These are phyloP conservation scores for Mesembrinibis cayennensis DNA, from an alignment of 2,113 vertebrate genomes.

Conservation along the genomic window DNA sequence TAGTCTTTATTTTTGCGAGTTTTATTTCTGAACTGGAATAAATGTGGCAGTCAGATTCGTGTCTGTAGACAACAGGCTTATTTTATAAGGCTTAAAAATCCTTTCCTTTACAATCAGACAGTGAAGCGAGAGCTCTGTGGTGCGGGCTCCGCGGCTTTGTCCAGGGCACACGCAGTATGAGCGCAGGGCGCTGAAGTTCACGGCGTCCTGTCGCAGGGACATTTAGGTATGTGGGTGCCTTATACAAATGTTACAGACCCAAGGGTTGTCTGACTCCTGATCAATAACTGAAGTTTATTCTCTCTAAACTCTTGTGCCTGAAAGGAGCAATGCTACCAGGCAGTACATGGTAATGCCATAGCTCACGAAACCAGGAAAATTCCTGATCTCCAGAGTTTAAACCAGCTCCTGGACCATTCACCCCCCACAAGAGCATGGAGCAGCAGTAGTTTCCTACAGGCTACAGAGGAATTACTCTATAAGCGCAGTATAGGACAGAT, in stretches of 20 bases:
- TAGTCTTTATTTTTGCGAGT: conserved; percentile 6
- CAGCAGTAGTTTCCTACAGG: neutral
- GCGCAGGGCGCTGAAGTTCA: neutral
- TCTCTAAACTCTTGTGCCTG: neutral
- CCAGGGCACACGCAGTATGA: fast-evolving
- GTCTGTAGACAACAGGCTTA: neutral
- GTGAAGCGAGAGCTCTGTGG: neutral
- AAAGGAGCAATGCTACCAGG: neutral
- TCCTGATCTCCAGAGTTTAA: neutral
- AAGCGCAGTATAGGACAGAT: neutral
- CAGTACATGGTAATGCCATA: neutral
- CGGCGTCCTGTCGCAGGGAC: neutral
- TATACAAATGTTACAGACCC: neutral
- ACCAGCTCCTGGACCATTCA: neutral
- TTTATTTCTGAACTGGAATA: conserved; percentile 15
- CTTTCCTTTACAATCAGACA: neutral
- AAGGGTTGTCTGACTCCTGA: neutral
- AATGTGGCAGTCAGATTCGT: neutral
- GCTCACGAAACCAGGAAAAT: neutral
- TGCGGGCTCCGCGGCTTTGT: neutral
- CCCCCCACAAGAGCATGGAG: neutral
- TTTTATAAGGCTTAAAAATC: neutral
- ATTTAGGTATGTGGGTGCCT: neutral
- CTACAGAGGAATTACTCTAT: neutral
- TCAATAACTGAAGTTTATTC: neutral